Evolutionary conservation across 2,797 vertebrate genomes (phyloP), one percentile per base, ranked within the genome.

Genomic region (Gobionotothen gibberifrons): DNA sequence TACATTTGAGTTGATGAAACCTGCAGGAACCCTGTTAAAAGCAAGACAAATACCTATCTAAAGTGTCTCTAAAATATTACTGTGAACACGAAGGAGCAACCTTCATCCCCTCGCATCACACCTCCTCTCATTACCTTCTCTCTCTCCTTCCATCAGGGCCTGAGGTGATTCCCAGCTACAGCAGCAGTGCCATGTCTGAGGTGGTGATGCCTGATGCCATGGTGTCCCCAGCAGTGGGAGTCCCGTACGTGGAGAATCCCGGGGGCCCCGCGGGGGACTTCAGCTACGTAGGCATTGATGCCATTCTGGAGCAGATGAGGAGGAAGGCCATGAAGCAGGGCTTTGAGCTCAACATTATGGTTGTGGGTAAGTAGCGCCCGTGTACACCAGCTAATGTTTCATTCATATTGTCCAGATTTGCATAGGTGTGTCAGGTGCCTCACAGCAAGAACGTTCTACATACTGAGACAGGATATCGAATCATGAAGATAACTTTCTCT

Each of bases 321-420:
- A 93, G 97, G 85, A 99, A 99, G 91, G 98, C 98, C 79, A 99
- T 99, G 98, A 99, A 99, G 85, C 97, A 99, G 87, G 98, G 98
- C 0, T 98, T 99, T 0, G 97, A 99, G 87, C 96, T 99, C 88
- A 99, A 99, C 93, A 98, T 99, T 84, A 99, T 99, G 98, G 97
- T 99, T 2, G 98, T 99, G 15, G 98, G 98, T 99, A 90, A 96
- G 98, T 93, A 65, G 16, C 43, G 0, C 10, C 29, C 13, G 9
- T 74, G 19, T 43, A 17, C 40, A 43, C 13, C 39, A 7, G 48
- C 4, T 53, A 3, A 60, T 29, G n/a, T 72, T 67, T 40, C 13
- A 22, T 9, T 48, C 1, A 3, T 17, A 9, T 48, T 65, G 5
- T 51, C 17, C 52, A 17, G 39, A 51, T 46, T 48, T n/a, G 1